Percentiles rank a stretch among this genome's conserved stretches.
Evolutionary conservation across 2,113 vertebrate species (phyloP).

Genomic region (Hipposideros armiger): DNA sequence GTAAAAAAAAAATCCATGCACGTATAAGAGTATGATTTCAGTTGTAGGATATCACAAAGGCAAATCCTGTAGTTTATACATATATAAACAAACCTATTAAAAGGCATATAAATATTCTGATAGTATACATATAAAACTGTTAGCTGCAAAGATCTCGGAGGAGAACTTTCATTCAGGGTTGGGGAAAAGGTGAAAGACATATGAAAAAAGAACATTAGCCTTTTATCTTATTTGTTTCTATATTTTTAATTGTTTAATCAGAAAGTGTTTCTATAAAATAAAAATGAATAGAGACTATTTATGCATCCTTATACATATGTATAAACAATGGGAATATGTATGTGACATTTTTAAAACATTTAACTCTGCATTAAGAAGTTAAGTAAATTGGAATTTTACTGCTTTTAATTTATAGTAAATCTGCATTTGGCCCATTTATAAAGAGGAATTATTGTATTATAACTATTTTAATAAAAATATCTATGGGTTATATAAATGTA

Average conservation of each 20-base stretch:
- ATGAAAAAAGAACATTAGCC: not conserved
- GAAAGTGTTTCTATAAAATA: not conserved
- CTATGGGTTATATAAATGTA: not conserved
- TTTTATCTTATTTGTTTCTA: not conserved
- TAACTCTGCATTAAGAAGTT: slow-evolving; percentile 13
- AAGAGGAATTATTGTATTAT: not conserved
- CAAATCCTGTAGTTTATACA: not conserved
- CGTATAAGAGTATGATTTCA: not conserved
- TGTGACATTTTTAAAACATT: not conserved
- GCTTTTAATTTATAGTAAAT: not conserved
- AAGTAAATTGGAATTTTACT: not conserved
- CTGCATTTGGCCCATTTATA: not conserved
- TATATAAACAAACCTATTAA: not conserved
- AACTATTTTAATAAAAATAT: slow-evolving; percentile 1
- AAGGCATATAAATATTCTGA: not conserved
- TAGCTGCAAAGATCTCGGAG: not conserved
- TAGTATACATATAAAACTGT: not conserved
- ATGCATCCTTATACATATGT: not conserved
- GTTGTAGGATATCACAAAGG: not conserved
- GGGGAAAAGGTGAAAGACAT: not conserved
- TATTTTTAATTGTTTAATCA: not conserved
- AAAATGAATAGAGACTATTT: not conserved
- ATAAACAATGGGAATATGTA: not conserved
- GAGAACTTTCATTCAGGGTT: not conserved
- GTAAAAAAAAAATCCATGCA: not conserved